Conservation (phyloP, 2,888 invertebrate species). For the Eilema griseolum region DNA sequence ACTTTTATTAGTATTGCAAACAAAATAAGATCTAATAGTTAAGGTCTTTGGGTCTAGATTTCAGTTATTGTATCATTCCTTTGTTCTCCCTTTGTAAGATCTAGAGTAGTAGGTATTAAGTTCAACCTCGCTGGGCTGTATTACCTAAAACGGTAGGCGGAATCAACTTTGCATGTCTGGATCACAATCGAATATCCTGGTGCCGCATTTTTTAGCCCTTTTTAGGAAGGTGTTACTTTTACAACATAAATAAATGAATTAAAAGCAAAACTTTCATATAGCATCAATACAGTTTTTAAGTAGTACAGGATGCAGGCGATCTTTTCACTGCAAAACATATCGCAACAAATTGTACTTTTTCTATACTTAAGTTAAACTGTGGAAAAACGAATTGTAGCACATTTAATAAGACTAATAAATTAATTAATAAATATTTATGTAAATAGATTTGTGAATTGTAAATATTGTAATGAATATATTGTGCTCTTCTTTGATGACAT, state of each 20-base stretch:
- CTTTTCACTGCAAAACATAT: no score
- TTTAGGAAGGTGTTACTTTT: conserved; percentile 18
- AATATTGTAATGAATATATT: not conserved
- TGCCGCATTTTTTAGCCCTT: conserved; percentile 51
- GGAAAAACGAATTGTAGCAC: no score
- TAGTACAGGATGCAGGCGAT: no score
- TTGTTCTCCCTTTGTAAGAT: conserved; percentile 53
- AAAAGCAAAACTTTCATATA: not conserved
- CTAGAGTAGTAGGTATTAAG: conserved; percentile 39
- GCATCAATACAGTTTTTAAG: no score
- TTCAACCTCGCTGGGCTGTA: conserved; percentile 64
- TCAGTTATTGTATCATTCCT: conserved; percentile 44
- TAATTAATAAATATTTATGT: not conserved
- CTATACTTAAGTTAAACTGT: no score
- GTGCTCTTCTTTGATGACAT: conserved; percentile 7
- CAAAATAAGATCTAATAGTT: conserved; percentile 45
- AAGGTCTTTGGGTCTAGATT: conserved; percentile 39
- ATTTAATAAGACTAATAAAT: no score
- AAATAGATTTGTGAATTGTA: not conserved
- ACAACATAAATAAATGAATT: not conserved
- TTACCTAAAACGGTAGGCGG: conserved; percentile 75
- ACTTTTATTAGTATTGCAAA: conserved; percentile 23
- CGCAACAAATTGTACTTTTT: no score
- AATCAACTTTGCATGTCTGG: conserved; percentile 56
- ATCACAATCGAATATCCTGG: conserved; percentile 41